Evolutionary conservation across 2,113 vertebrate species (phyloP).

Genomic region (Pagrus major): DNA sequence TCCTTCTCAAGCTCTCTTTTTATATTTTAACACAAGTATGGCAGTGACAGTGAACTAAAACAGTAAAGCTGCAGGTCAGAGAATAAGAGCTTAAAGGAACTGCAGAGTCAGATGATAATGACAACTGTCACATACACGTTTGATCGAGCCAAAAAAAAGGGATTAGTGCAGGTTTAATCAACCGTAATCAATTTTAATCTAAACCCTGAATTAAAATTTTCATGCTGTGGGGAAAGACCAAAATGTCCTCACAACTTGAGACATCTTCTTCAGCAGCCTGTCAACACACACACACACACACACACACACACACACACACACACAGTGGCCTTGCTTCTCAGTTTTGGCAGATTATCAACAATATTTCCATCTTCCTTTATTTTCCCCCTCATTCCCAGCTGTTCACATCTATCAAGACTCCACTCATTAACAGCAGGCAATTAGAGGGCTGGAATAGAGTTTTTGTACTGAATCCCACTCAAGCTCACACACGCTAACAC

Average conservation of each 20-base stretch:
- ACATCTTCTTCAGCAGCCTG: neutral
- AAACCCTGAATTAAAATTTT: neutral
- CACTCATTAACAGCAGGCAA: constrained; percentile 38
- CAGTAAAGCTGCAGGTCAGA: neutral
- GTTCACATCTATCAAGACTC: constrained; percentile 55
- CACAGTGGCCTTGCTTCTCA: neutral
- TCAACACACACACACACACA: constrained; percentile 1
- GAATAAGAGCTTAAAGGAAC: neutral
- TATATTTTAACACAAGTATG: neutral
- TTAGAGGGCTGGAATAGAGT: constrained; percentile 1
- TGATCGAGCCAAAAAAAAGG: neutral
- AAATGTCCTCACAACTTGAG: neutral
- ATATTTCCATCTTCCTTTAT: constrained; percentile 27
- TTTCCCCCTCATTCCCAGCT: constrained; percentile 47
- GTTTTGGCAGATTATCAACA: constrained; percentile 46
- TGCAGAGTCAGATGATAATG: neutral
- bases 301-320: constrained; percentile 2
- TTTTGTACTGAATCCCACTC: neutral
- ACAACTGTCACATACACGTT: neutral
- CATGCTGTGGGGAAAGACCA: neutral
- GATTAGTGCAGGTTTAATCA: constrained; percentile 5
- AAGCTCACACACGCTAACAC: constrained; percentile 14
- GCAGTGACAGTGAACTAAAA: neutral
- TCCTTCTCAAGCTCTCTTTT: neutral
- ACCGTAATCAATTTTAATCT: neutral